Evolutionary conservation across 2,888 invertebrate genomes (phyloP).

Genomic region (Thysanoteuthis rhombus): DNA sequence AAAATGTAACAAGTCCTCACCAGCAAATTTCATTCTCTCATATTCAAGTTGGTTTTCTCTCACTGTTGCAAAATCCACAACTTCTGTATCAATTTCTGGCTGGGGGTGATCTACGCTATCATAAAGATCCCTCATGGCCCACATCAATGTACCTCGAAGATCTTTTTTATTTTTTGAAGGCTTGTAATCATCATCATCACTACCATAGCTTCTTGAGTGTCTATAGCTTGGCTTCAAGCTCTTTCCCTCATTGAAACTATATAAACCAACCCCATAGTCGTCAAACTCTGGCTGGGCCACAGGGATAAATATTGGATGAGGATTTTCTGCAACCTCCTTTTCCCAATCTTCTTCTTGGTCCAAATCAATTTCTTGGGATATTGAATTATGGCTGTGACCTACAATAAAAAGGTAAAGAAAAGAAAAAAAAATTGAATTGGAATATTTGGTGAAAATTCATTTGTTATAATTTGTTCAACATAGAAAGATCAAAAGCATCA

Average conservation of each 20-base stretch:
- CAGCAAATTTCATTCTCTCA: slow-evolving; percentile 75
- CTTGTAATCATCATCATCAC: neutral
- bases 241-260: neutral
- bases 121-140: neutral
- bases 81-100: slow-evolving; percentile 33
- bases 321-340: neutral
- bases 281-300: neutral
- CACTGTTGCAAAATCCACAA: slow-evolving; percentile 65
- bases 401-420: neutral
- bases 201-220: neutral
- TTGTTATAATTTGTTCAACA: neutral
- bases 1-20: slow-evolving; percentile 33
- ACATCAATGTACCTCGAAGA: neutral
- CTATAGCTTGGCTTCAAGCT: neutral
- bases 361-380: neutral
- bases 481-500: neutral
- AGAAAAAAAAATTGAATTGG: neutral
- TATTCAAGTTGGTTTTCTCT: slow-evolving; percentile 61
- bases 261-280: neutral
- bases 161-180: neutral
- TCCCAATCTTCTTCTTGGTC: slow-evolving; percentile 20
- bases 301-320: neutral
- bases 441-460: neutral
- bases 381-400: neutral
- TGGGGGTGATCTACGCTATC: neutral